Evolutionary conservation across 2,797 vertebrate species (phyloP), one percentile per base, ranked within the genome.

Genomic region (Zalophus californianus): DNA sequence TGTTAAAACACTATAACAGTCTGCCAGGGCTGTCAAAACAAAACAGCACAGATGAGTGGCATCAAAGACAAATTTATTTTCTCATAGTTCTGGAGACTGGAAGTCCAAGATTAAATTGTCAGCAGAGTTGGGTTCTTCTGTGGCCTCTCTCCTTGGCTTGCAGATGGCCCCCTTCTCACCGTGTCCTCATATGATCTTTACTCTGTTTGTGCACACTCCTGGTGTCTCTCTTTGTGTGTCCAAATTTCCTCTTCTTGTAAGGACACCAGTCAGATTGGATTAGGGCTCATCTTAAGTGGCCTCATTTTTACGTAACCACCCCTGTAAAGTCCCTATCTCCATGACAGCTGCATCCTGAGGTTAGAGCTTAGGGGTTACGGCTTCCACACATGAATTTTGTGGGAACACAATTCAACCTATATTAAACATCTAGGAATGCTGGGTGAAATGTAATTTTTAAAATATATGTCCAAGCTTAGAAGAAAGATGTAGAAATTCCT

Each of bases 401-500:
- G 32, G 70, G 9, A 25, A 21, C 62, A 58, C 2, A 78, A 18
- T 77, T 84, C 25, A 50, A 41, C 20, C 68, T 48, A 72, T 70
- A 85, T 56, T 20, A 70, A 73, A 66, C 8, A 85, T 56, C 20
- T 32, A 73, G n/a, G 11, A 16, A 79, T 68, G 9, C 29, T 80
- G 52, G 18, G n/a, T 66, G 58, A 84, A 84, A 95, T 70, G 44
- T 41, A 64, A 44, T 58, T 38, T 84, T 91, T 78, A 21, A n/a
- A 88, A 72, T 89, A 60, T 27, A 52, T 75, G 15, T 60, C 38
- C 54, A 56, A 54, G 20, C 14, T 66, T n/a, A 68, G 66, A n/a
- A 91, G 73, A 84, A 82, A 92, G 62, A 73, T 41, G 35, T 11
- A 94, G 68, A 73, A 80, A 89, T 85, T 68, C 44, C 73, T 88